phyloP scores from a whole-genome alignment of 1,140 invertebrate species.

The Anadara kagoshimensis region DNA sequence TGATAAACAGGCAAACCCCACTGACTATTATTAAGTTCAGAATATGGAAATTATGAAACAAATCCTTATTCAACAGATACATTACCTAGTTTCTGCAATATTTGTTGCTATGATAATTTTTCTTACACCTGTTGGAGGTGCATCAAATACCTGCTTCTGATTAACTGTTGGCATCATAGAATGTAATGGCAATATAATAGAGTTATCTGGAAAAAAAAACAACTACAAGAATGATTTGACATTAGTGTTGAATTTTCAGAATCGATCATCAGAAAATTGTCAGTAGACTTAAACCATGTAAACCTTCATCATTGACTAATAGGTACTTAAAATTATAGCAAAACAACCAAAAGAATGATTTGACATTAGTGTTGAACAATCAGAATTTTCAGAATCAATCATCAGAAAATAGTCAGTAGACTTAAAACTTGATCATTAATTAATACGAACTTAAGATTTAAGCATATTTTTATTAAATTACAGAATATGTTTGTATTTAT shows the following conservation, averaged over 20 bases:
- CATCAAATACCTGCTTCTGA: conserved; percentile 72
- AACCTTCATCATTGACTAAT: too few species aligned
- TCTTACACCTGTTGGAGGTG: conserved; percentile 66
- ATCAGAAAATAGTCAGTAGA: neutral
- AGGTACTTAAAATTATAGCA: too few species aligned
- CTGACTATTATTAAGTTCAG: too few species aligned
- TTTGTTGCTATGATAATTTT: conserved; percentile 76
- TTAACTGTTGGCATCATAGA: conserved; percentile 72
- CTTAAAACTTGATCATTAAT: too few species aligned
- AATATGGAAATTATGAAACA: too few species aligned
- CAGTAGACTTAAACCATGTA: too few species aligned
- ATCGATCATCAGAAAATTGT: neutral
- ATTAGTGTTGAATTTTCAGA: neutral
- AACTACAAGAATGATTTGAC: neutral
- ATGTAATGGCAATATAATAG: conserved; percentile 72
- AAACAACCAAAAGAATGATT: neutral
- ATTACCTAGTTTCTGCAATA: conserved; percentile 79
- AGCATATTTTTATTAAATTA: too few species aligned
- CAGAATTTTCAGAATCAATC: too few species aligned
- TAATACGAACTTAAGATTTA: too few species aligned
- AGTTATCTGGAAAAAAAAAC: conserved; percentile 1
- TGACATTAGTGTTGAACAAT: neutral
- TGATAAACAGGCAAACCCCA: too few species aligned
- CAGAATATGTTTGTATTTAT: too few species aligned
- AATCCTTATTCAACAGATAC: too few species aligned